phyloP scores from a whole-genome alignment of 2,888 invertebrate species.

The Agrotis ipsilon region DNA sequence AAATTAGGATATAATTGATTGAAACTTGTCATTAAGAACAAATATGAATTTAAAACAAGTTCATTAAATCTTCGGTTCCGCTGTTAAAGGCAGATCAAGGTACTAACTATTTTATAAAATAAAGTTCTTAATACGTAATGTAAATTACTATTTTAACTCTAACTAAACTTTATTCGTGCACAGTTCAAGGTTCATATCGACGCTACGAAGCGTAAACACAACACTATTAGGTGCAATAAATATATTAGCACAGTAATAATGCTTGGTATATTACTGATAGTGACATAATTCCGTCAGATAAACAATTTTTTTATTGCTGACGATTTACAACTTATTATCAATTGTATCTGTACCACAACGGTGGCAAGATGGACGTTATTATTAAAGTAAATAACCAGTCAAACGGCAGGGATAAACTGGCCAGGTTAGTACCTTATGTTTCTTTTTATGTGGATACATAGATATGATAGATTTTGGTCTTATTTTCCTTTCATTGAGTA shows the following conservation, averaged over 20 bases:
- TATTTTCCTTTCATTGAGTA: no score
- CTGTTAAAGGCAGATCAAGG: neutral
- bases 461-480: no score
- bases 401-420: slow-evolving; percentile 90
- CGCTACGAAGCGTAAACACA: slow-evolving; percentile 25
- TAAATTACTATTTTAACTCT: slow-evolving; percentile 14
- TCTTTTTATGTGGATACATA: no score
- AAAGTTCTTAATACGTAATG: neutral
- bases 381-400: slow-evolving; percentile 90
- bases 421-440: slow-evolving; percentile 79
- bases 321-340: slow-evolving; percentile 10
- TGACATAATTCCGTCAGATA: slow-evolving; percentile 15
- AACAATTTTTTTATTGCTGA: slow-evolving; percentile 2
- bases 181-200: slow-evolving; percentile 50
- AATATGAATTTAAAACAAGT: neutral
- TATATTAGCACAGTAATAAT: slow-evolving; percentile 19
- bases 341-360: slow-evolving; percentile 4
- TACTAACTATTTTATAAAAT: neutral
- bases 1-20: neutral
- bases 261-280: slow-evolving; percentile 23
- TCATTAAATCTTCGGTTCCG: neutral
- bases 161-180: slow-evolving; percentile 9
- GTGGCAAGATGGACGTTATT: slow-evolving; percentile 84
- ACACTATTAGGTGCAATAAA: neutral
- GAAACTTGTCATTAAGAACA: no score